These are phyloP conservation scores for Chloroceryle inda DNA, from an alignment of 2,797 vertebrate genomes.

Conservation along the genomic window DNA sequence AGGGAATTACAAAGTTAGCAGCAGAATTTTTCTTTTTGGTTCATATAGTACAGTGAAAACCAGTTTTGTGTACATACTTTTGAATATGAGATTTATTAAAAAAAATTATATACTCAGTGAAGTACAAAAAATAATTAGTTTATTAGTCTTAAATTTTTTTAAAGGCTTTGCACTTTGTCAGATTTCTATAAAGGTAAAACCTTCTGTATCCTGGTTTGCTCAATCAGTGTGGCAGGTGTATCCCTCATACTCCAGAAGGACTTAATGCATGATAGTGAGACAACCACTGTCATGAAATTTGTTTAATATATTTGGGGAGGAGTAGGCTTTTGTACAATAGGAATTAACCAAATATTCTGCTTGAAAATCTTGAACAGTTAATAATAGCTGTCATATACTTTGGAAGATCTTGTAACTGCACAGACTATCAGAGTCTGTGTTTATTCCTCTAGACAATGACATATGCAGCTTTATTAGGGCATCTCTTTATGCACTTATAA, in stretches of 20 bases:
- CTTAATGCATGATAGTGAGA: accelerated
- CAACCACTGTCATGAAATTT: not conserved
- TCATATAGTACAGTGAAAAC: not conserved
- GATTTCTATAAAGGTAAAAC: not conserved
- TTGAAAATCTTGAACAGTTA: not conserved
- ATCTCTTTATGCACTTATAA: not conserved
- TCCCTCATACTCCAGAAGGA: not conserved
- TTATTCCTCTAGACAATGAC: not conserved
- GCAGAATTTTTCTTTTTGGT: not conserved
- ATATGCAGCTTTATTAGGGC: not conserved
- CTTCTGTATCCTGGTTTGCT: not conserved
- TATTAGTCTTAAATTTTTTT: not conserved
- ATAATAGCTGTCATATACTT: not conserved
- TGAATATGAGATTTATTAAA: not conserved
- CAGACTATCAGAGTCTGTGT: not conserved
- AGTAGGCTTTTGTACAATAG: not conserved
- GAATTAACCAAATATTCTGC: not conserved
- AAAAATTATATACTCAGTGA: not conserved
- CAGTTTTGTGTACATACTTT: not conserved
- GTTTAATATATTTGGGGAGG: not conserved
- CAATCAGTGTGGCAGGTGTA: not conserved
- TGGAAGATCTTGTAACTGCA: not conserved
- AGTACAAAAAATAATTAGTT: not conserved
- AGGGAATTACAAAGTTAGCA: not conserved
- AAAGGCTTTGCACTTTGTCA: not conserved